Evolutionary conservation across 2,797 vertebrate genomes (phyloP), one percentile per base, ranked within the genome.

Genomic region (Hybognathus amarus): DNA sequence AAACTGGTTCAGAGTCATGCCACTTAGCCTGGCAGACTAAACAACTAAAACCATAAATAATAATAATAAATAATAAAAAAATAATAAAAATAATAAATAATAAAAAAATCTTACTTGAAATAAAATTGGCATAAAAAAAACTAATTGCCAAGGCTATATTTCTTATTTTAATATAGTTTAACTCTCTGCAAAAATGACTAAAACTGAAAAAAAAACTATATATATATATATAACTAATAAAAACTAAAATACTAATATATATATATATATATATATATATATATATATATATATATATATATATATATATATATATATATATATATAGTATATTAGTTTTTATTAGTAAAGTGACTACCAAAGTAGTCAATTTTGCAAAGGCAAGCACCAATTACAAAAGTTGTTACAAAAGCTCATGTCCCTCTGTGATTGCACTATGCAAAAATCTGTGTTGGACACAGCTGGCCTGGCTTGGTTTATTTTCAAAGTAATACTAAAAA

Each of bases 381-480:
- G 17, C 30, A 38, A 54, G 30, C 12, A 76, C 52, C 22, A 76
- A 76, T 59, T 61, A 42, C 36, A 54, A 54, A 17, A 36, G 6
- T 20, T 24, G n/a, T 10, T 33, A 15, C 24, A 64, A 64, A 59
- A 59, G 54, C 9, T 33, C 18, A 36, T 24, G 22, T 6, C 27
- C 59, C 40, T 64, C n/a, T 75, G 52, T 63, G 73, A 76, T 76
- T 68, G 47, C 63, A 27, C 50, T 24, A 45, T 20, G 50, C 18
- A 18, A 13, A 77, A 59, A n/a, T 52, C 5, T 52, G 22, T 15
- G 10, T 24, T 24, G n/a, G 79, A 47, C 15, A 47, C 12, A 27
- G 61, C 42, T 73, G 77, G 85, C 84, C 79, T 69, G 83, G 78
- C 85, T 64, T 45, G 74, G 54, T 47, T 82, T 90, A 87, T 87